These are phyloP conservation scores for Cotesia chilonis DNA, from an alignment of 1,140 invertebrate species.

Conservation along the genomic window DNA sequence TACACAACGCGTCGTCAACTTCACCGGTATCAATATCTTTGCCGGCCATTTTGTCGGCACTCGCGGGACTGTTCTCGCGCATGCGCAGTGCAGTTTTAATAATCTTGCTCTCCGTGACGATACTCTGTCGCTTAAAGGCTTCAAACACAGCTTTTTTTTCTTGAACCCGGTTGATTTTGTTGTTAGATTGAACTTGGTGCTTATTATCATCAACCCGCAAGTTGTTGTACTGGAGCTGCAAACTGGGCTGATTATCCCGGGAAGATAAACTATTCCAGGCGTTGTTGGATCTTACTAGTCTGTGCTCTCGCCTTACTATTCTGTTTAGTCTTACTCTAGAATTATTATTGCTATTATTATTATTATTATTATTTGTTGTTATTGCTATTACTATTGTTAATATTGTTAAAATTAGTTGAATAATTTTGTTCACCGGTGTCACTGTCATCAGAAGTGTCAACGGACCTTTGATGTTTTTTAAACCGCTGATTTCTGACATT, in stretches of 20 bases:
- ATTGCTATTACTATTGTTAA: conserved; percentile 52
- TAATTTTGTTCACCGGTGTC: conserved; percentile 59
- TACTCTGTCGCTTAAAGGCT: conserved; percentile 54
- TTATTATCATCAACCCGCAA: conserved; percentile 35
- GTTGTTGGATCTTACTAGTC: conserved; percentile 51
- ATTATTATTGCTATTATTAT: conserved; percentile 57
- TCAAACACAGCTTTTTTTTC: conserved; percentile 57
- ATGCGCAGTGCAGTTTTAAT: conserved; percentile 55
- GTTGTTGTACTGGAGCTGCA: conserved; percentile 56
- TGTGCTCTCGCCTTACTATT: conserved; percentile 45
- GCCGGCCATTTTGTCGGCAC: conserved; percentile 42
- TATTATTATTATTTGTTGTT: no score
- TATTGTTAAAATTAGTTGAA: conserved; percentile 67
- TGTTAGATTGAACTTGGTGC: conserved; percentile 13
- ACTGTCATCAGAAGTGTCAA: conserved; percentile 61
- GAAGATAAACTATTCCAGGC: conserved; percentile 53
- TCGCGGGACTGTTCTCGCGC: conserved; percentile 45
- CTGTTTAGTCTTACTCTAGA: conserved; percentile 55
- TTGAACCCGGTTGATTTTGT: conserved; percentile 31
- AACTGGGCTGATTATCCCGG: conserved; percentile 44
- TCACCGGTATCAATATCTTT: conserved; percentile 44
- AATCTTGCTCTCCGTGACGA: conserved; percentile 56
- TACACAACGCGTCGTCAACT: conserved; percentile 22
- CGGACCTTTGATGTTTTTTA: conserved; percentile 52
- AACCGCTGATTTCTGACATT: conserved; percentile 68